Evolutionary conservation across 2,888 invertebrate species (phyloP), one percentile per base, ranked within the genome.

Genomic region (Steinernema hermaphroditum): DNA sequence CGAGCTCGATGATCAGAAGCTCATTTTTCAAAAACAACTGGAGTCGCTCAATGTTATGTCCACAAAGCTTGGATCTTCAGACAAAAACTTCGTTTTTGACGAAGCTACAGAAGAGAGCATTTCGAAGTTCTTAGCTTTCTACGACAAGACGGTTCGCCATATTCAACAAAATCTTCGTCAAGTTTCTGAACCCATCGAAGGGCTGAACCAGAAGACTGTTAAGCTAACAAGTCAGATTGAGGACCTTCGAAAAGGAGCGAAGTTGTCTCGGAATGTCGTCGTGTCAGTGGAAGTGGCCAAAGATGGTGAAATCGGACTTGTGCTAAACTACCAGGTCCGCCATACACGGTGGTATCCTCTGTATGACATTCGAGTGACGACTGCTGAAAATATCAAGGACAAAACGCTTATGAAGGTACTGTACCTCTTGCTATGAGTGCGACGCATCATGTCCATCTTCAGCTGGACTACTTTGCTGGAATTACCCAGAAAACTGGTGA

Each of bases 401-500:
- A 46, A 69, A 43, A 69, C 19, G 6, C n/a, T 34, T 16, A 62
- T 72, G 62, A 72, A 72, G 62, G 71, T 71, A 19, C 4, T 16
- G 9, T 41, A 41, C 6, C 46, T 37, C 9, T 16, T n/a, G 46
- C n/a, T 46, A 4, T 2, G 4, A 46, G 22, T 86, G 84, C 0
- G 88, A 88, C 74, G 87, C 6, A 19, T 8, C 72, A 74, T n/a
- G 49, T 71, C 19, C 41, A 22, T 22, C 69, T 78, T 68, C 74
- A 78, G 71, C 44, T 78, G 32, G 77, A 81, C 69, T 88, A 88
- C 79, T 86, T 82, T 76, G 88, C 86, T 4, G 73, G 85, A 73
- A 85, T 88, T 69, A 72, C 78, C 32, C 88, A 88, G 78, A 76
- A 78, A 2, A 87, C 87, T 4, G 87, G 86, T 0, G 88, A 88